phyloP scores from a whole-genome alignment of 64 coral and sea anemone species.

The Montipora foliosa region DNA sequence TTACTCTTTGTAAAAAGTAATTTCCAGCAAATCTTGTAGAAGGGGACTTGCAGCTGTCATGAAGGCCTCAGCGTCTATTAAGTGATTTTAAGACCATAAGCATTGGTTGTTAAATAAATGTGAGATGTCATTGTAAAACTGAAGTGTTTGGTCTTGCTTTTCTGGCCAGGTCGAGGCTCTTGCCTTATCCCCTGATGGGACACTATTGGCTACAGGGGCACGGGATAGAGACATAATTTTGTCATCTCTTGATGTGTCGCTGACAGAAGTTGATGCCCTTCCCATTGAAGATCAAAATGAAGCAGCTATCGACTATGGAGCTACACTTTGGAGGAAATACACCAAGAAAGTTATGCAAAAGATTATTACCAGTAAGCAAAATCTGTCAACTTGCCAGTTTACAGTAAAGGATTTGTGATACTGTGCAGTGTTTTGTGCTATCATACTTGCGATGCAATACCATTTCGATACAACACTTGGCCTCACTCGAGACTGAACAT shows the following conservation, averaged over 20 bases:
- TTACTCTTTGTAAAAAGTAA: too few relatives aligned
- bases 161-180: conserved; percentile 71
- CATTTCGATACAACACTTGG: too few relatives aligned
- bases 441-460: too few relatives aligned
- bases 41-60: too few relatives aligned
- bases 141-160: not conserved
- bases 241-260: conserved; percentile 73
- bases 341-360: conserved; percentile 88
- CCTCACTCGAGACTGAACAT: too few relatives aligned
- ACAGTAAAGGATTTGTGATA: too few relatives aligned
- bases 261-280: conserved; percentile 87
- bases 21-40: too few relatives aligned
- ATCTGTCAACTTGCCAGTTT: not conserved
- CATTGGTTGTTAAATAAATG: too few relatives aligned
- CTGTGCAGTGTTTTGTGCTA: too few relatives aligned
- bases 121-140: too few relatives aligned
- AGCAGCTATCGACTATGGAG: conserved; percentile 70
- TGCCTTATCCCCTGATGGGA: conserved; percentile 83
- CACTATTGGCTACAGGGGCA: conserved; percentile 80
- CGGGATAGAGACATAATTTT: conserved; percentile 78
- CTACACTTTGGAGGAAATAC: conserved; percentile 91
- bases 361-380: conserved; percentile 61
- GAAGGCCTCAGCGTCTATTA: too few relatives aligned
- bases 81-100: too few relatives aligned
- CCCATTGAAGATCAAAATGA: conserved; percentile 81